Evolutionary conservation across 2,888 invertebrate species (phyloP), one percentile per base, ranked within the genome.

Genomic region (Drosophila paramelanica): DNA sequence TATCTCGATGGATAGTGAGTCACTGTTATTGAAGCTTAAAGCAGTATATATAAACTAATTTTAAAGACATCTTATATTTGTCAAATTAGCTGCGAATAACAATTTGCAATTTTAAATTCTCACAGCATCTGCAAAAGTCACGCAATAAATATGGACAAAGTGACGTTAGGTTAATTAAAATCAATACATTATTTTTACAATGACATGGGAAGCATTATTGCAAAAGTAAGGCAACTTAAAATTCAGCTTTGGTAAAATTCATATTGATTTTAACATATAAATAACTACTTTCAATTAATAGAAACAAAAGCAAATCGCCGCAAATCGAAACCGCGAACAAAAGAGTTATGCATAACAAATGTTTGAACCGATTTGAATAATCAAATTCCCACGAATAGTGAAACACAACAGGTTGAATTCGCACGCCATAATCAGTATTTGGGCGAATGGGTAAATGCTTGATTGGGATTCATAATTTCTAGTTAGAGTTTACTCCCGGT

Each of bases 281-380:
- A 88, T 89, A 89, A 83, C 74, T 86, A 85, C 71, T 60, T 80
- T 78, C 81, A 86, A 88, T 86, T 83, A 86, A 83, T 86, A 83
- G 76, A 57, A 71, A 75, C 56, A 84, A 89, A 74, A 55, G 70
- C 80, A 66, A 68, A 46, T 52, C 53, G 64, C 56, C 59, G 62
- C 53, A 62, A 62, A 50, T 36, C 64, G 25, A 68, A 46, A 57
- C 38, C 47, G 13, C 23, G 47, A 72, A 81, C 78, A 75, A 81
- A 74, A 80, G 87, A 86, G 77, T 79, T 84, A 87, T 81, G 85
- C 88, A 80, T 86, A 83, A 72, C 75, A 73, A 77, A 80, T 81
- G 57, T 69, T 73, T 50, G 20, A 52, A 39, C 11, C n/a, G 39
- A 88, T 88, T 88, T 88, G 86, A 88, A 88, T 88, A 88, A 90